phyloP scores from a whole-genome alignment of 2,797 vertebrate genomes.

The Epinephelus awoara region DNA sequence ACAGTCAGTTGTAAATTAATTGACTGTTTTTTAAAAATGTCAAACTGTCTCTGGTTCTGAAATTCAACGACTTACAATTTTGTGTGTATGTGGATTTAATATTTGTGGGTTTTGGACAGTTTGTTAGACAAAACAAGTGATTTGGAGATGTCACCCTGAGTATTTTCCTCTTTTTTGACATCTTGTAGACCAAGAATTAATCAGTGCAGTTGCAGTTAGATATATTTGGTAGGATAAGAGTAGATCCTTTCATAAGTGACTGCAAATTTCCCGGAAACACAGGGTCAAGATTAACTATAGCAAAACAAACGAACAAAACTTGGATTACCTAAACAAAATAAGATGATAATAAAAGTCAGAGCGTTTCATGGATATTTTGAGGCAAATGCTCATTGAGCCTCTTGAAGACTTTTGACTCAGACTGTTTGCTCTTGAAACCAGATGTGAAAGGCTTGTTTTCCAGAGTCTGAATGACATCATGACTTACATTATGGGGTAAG shows the following conservation, averaged over 20 bases:
- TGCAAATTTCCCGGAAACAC: background rate
- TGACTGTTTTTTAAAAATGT: background rate
- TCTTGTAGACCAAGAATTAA: constrained; percentile 1
- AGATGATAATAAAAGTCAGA: background rate
- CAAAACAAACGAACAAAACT: background rate
- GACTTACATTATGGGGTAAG: constrained; percentile 29
- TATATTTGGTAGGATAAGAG: background rate
- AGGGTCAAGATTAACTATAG: background rate
- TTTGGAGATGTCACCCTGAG: background rate
- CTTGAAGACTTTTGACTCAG: background rate
- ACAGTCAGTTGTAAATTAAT: background rate
- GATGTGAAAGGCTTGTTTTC: constrained; percentile 35
- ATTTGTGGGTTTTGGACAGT: background rate
- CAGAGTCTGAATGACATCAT: constrained; percentile 38
- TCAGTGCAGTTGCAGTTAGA: background rate
- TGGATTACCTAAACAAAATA: background rate
- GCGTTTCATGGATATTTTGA: background rate
- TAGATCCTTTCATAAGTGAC: background rate
- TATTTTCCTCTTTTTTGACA: background rate
- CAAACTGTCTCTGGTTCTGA: background rate
- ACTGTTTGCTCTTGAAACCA: constrained; percentile 15
- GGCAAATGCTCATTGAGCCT: background rate
- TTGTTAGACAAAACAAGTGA: background rate
- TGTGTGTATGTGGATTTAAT: background rate
- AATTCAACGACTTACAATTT: background rate